Percentiles rank a stretch among this genome's conserved stretches.
These are phyloP conservation scores for Spilarctia lutea DNA, from an alignment of 2,888 invertebrate genomes.

Conservation along the genomic window DNA sequence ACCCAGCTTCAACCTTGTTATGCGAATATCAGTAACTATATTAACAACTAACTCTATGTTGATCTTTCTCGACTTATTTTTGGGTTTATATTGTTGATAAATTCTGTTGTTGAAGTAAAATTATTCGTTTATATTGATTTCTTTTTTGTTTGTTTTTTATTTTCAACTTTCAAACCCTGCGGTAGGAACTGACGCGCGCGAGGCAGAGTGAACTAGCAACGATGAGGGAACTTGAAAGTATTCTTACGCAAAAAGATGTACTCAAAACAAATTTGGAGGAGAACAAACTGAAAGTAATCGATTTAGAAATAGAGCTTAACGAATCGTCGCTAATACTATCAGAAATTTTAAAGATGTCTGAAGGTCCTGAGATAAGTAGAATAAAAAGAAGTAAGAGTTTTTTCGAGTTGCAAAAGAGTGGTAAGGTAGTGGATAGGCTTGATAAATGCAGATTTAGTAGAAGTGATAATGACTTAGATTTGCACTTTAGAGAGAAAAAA, in stretches of 20 bases:
- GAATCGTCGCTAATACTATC: slow-evolving; percentile 84
- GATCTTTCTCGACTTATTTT: slow-evolving; percentile 74
- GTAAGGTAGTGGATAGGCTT: slow-evolving; percentile 87
- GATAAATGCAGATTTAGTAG: slow-evolving; percentile 83
- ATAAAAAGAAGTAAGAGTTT: slow-evolving; percentile 81
- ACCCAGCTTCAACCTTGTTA: slow-evolving; percentile 82
- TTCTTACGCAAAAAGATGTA: slow-evolving; percentile 71
- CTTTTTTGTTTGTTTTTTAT: slow-evolving; percentile 64
- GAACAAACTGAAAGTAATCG: slow-evolving; percentile 79
- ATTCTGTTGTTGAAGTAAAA: slow-evolving; percentile 77
- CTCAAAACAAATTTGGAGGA: slow-evolving; percentile 76
- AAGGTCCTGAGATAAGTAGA: slow-evolving; percentile 69
- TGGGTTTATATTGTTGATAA: slow-evolving; percentile 76
- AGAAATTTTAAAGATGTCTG: slow-evolving; percentile 81
- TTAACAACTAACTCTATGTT: slow-evolving; percentile 72
- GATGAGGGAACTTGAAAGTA: slow-evolving; percentile 71
- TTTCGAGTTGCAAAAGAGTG: slow-evolving; percentile 85
- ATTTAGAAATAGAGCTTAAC: slow-evolving; percentile 84
- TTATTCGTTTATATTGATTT: slow-evolving; percentile 66
- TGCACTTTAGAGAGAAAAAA: slow-evolving; percentile 60
- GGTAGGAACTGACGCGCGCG: slow-evolving; percentile 77
- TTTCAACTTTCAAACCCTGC: slow-evolving; percentile 72
- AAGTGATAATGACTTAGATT: slow-evolving; percentile 76
- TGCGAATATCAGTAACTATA: slow-evolving; percentile 74
- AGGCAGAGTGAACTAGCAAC: slow-evolving; percentile 76